Evolutionary conservation across 1,140 invertebrate species (phyloP).

Genomic region (Trichomalopsis sarcophagae): DNA sequence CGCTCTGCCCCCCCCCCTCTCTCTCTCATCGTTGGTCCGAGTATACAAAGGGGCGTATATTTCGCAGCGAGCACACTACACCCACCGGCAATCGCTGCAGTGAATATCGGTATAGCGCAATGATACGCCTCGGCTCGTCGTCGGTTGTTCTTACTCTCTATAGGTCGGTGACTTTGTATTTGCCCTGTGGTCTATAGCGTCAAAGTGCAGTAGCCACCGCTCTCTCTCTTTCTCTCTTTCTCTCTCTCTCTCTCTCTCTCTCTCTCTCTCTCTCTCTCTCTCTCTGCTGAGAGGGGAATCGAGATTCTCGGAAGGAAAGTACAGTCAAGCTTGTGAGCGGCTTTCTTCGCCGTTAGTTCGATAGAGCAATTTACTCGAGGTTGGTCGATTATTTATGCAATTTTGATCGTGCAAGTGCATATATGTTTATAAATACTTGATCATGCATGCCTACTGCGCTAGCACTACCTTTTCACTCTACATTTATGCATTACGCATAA

Average conservation of each 20-base stretch:
- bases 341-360: not conserved
- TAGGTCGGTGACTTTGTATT: not conserved
- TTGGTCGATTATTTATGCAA: not conserved
- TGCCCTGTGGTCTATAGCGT: not conserved
- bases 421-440: not conserved
- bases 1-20: not conserved
- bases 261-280: no score
- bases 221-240: no score
- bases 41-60: not conserved
- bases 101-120: not conserved
- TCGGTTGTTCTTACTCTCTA: not conserved
- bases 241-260: no score
- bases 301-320: not conserved
- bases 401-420: not conserved
- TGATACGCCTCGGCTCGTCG: not conserved
- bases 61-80: not conserved
- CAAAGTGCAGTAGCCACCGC: not conserved
- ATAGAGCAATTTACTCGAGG: constrained; percentile 5
- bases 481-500: no score
- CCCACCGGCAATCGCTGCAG: not conserved
- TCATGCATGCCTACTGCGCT: not conserved
- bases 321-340: not conserved
- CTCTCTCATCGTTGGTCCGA: not conserved
- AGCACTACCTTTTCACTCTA: not conserved
- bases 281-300: not conserved